Conservation (phyloP, 2,797 vertebrate genomes). For the Amphiprion clarkii region DNA sequence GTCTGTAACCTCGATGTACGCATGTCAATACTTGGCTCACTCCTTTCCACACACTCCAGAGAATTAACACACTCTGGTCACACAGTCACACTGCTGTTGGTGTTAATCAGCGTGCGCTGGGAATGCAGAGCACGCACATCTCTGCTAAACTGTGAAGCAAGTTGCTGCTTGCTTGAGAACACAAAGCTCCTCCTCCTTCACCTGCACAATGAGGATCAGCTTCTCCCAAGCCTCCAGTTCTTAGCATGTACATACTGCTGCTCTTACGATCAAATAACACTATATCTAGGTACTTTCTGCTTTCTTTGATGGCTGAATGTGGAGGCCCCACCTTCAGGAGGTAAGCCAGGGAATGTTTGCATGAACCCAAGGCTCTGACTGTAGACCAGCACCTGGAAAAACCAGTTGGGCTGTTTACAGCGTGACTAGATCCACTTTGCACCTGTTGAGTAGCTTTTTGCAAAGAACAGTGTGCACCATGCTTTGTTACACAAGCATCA, state of each 20-base stretch:
- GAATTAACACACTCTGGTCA: background rate
- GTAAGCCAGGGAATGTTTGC: conserved; percentile 32
- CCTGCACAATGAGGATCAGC: background rate
- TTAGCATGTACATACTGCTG: conserved; percentile 43
- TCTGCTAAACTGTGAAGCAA: conserved; percentile 22
- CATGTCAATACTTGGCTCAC: background rate
- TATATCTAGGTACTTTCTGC: conserved; percentile 37
- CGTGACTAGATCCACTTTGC: conserved; percentile 51
- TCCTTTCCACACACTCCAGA: background rate
- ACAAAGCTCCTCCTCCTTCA: conserved; percentile 11
- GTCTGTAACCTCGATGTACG: background rate
- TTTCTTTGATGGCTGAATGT: conserved; percentile 45
- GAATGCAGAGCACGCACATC: conserved; percentile 12
- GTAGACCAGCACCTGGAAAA: conserved; percentile 66
- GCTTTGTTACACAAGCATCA: conserved; percentile 32
- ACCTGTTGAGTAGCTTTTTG: conserved; percentile 50
- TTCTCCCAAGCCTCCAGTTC: conserved; percentile 24
- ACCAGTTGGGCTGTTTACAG: conserved; percentile 53
- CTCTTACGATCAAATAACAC: conserved; percentile 44
- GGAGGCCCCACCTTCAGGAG: conserved; percentile 56
- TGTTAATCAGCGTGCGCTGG: conserved; percentile 10
- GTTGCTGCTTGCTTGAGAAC: conserved; percentile 38
- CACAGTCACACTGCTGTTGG: conserved; percentile 3
- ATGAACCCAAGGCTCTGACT: conserved; percentile 44
- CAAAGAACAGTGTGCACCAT: conserved; percentile 37